Conservation (phyloP, 2,888 invertebrate species). For the Bombylius major region DNA sequence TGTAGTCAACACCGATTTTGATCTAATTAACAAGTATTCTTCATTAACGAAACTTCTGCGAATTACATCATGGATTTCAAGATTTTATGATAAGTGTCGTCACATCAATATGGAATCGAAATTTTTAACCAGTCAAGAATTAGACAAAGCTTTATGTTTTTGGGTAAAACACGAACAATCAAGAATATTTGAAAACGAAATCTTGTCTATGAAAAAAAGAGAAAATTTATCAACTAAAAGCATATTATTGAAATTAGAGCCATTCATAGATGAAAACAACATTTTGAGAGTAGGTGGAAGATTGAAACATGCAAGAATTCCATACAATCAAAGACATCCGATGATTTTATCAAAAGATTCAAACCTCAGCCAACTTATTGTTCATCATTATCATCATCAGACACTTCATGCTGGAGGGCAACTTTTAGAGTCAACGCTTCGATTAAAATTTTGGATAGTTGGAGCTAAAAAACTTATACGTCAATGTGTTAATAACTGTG, state of each 20-base stretch:
- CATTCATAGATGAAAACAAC: background rate
- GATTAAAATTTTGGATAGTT: slow-evolving; percentile 4
- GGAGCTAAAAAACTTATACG: background rate
- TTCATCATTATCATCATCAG: background rate
- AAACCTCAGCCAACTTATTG: background rate
- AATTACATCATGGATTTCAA: background rate
- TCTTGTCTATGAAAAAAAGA: background rate
- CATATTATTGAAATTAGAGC: background rate
- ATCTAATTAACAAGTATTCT: background rate
- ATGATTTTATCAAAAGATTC: background rate
- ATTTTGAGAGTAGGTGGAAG: background rate
- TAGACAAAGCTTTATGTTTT: background rate
- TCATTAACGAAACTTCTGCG: background rate
- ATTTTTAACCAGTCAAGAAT: background rate
- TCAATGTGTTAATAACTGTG: slow-evolving; percentile 5
- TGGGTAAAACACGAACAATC: background rate
- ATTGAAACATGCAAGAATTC: background rate
- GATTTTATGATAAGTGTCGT: background rate
- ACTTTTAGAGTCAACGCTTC: background rate
- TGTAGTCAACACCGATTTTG: background rate
- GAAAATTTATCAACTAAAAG: background rate
- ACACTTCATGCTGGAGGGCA: background rate
- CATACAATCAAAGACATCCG: background rate
- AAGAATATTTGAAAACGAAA: background rate
- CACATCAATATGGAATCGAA: background rate